Percentiles rank a stretch among this genome's conserved stretches.
These are phyloP conservation scores for Pseudonaja textilis DNA, from an alignment of 2,113 vertebrate species.

Conservation along the genomic window DNA sequence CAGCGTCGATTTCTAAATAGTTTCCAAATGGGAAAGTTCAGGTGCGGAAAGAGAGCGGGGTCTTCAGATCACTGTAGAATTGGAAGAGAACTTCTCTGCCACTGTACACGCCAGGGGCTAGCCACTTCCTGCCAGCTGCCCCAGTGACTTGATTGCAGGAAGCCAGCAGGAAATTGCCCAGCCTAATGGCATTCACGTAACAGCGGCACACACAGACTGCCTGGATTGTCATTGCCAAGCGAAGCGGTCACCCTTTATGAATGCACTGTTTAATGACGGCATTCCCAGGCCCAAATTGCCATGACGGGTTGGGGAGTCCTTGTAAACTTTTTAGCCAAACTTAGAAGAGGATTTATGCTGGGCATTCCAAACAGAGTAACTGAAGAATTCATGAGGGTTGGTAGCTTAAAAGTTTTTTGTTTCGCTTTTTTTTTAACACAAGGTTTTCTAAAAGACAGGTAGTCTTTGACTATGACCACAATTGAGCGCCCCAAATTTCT, in stretches of 20 bases:
- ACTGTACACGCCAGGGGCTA: neutral
- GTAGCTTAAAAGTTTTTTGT: neutral
- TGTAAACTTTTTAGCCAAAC: neutral
- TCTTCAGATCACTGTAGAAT: neutral
- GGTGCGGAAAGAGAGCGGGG: neutral
- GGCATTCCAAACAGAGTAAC: neutral
- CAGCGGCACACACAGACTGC: neutral
- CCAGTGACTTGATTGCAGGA: neutral
- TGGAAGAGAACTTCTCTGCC: neutral
- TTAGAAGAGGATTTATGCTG: neutral
- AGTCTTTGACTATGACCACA: too few relatives aligned
- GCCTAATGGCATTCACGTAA: neutral
- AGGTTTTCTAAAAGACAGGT: neutral
- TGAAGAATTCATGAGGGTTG: neutral
- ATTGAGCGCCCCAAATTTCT: too few relatives aligned
- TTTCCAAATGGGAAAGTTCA: neutral
- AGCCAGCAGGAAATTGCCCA: neutral
- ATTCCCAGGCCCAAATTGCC: neutral
- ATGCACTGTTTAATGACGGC: neutral
- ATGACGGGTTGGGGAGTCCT: neutral
- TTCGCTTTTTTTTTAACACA: neutral
- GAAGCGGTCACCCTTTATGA: neutral
- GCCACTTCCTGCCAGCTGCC: neutral
- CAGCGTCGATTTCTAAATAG: neutral
- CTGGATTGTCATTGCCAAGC: neutral